Conservation (phyloP, 2,113 vertebrate species). For the Mus spicilegus region DNA sequence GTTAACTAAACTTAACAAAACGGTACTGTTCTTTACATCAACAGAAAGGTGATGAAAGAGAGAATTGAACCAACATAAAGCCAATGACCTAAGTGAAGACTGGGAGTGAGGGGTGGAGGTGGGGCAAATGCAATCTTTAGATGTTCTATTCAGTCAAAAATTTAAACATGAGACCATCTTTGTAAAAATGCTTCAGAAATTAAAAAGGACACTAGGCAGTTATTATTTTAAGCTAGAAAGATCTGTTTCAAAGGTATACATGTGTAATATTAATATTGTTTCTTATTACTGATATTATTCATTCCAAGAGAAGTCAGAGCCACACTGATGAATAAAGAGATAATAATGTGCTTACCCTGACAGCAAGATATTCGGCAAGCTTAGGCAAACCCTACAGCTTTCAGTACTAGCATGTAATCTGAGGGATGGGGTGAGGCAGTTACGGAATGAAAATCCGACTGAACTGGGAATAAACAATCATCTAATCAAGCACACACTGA, state of each 20-base stretch:
- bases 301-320: not conserved
- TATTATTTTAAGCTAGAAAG: not conserved
- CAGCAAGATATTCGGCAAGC: not conserved
- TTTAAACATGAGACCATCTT: constrained; percentile 30
- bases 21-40: not conserved
- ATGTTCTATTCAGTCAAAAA: constrained; percentile 28
- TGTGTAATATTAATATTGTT: not conserved
- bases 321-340: not conserved
- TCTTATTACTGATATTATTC: not conserved
- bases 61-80: constrained; percentile 41
- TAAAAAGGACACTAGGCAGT: not conserved
- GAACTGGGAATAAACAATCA: not conserved
- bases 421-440: not conserved
- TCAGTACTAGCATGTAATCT: not conserved
- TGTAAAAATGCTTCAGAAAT: not conserved
- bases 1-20: constrained; percentile 34
- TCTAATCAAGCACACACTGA: not conserved
- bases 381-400: not conserved
- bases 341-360: not conserved
- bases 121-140: not conserved
- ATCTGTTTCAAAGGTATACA: not conserved
- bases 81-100: not conserved
- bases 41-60: constrained; percentile 38
- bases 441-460: not conserved
- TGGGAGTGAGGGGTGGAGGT: not conserved